Conservation (phyloP, 64 coral and sea anemone species). For the Montipora sp. region DNA sequence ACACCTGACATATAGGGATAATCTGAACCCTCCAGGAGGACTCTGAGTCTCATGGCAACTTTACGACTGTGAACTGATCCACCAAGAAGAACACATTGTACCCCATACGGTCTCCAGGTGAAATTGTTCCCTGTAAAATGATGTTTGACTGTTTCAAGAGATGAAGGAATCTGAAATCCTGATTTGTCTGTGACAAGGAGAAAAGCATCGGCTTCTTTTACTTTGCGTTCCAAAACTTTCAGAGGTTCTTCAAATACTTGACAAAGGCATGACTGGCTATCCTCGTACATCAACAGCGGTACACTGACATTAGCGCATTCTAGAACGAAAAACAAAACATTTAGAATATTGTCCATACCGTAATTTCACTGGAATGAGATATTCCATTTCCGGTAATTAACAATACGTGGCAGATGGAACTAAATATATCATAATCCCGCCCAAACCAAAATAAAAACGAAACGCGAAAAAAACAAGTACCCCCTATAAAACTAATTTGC, state of each 20-base stretch:
- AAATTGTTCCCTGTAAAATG: conserved; percentile 77
- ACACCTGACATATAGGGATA: conserved; percentile 95
- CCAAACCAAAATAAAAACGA: not conserved
- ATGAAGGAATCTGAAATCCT: conserved; percentile 72
- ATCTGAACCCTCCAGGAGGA: conserved; percentile 86
- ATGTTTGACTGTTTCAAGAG: conserved; percentile 73
- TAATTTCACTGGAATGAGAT: conserved; percentile 16
- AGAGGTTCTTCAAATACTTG: conserved; percentile 81
- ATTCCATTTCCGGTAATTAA: not conserved
- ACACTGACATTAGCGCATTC: conserved; percentile 86
- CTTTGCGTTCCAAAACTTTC: conserved; percentile 82
- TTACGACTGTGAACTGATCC: conserved; percentile 93
- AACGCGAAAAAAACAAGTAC: not conserved
- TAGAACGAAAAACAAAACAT: conserved; percentile 16
- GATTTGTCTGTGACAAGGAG: conserved; percentile 86
- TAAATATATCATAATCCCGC: not conserved
- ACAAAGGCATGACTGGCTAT: conserved; percentile 72
- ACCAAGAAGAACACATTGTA: conserved; percentile 93
- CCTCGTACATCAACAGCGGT: conserved; percentile 89
- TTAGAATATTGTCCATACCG: not conserved
- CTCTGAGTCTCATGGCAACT: conserved; percentile 87
- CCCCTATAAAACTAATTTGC: not conserved
- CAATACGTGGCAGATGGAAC: not conserved
- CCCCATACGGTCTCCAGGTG: conserved; percentile 94
- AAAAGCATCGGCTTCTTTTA: conserved; percentile 90